phyloP scores from a whole-genome alignment of 2,888 invertebrate species.

The Papilio elwesi region DNA sequence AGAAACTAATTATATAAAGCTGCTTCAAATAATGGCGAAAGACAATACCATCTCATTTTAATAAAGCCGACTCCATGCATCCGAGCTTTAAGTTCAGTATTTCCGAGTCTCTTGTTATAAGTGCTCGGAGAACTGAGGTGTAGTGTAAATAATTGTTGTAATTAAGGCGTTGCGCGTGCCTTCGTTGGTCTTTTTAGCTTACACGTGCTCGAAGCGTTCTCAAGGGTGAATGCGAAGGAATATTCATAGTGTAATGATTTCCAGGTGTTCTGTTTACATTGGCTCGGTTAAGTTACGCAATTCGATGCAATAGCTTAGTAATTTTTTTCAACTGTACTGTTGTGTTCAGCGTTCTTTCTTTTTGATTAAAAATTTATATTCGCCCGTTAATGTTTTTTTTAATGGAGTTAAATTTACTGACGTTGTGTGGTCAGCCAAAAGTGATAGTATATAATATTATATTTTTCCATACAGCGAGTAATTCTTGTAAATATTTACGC shows the following conservation, averaged over 20 bases:
- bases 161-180: conserved; percentile 37
- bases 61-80: conserved; percentile 1
- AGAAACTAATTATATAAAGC: neutral
- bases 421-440: too few species aligned
- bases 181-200: conserved; percentile 17
- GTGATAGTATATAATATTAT: too few species aligned
- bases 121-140: conserved; percentile 14
- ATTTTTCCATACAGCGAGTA: too few species aligned
- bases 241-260: neutral
- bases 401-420: too few species aligned
- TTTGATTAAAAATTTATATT: neutral
- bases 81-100: neutral
- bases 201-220: neutral
- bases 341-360: neutral
- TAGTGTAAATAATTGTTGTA: conserved; percentile 33
- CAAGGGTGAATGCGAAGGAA: neutral
- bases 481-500: too few species aligned
- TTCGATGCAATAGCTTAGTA: neutral
- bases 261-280: neutral
- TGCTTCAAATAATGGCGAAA: neutral
- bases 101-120: conserved; percentile 25
- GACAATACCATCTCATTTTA: neutral
- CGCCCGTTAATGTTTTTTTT: too few species aligned
- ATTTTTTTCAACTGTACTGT: neutral
- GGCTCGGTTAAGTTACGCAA: neutral